A percentile compares a stretch with the other conserved stretches of the same genome.
These are phyloP conservation scores for Picathartes gymnocephalus DNA, from an alignment of 2,113 vertebrate species.

Conservation along the genomic window DNA sequence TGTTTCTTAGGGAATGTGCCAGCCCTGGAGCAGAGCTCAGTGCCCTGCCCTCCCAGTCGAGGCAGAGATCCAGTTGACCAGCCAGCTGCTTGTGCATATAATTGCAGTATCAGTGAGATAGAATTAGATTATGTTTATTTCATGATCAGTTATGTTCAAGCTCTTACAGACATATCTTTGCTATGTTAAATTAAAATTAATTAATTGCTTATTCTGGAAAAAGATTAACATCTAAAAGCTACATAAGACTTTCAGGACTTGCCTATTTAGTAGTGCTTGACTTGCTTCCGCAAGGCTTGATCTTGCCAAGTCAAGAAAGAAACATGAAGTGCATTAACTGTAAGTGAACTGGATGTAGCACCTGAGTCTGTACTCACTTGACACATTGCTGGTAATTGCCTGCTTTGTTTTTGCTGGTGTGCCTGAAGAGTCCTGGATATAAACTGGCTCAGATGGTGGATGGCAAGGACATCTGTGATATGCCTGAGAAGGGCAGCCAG, in stretches of 20 bases:
- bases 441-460: not conserved
- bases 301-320: not conserved
- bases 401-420: not conserved
- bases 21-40: not conserved
- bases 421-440: not conserved
- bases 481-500: not conserved
- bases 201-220: not conserved
- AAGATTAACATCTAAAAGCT: not conserved
- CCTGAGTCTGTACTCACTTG: not conserved
- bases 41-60: not conserved
- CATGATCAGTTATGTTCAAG: not conserved
- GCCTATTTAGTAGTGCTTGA: not conserved
- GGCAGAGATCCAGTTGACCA: not conserved
- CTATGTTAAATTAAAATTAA: not conserved
- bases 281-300: not conserved
- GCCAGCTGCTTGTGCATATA: not conserved
- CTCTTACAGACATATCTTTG: not conserved
- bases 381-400: not conserved
- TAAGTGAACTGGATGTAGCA: not conserved
- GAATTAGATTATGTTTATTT: not conserved
- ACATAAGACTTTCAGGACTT: not conserved
- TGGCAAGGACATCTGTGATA: not conserved
- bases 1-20: not conserved
- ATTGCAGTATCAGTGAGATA: not conserved
- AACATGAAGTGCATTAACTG: not conserved